These are phyloP conservation scores for Blera fallax DNA, from an alignment of 2,888 invertebrate species.

Conservation along the genomic window DNA sequence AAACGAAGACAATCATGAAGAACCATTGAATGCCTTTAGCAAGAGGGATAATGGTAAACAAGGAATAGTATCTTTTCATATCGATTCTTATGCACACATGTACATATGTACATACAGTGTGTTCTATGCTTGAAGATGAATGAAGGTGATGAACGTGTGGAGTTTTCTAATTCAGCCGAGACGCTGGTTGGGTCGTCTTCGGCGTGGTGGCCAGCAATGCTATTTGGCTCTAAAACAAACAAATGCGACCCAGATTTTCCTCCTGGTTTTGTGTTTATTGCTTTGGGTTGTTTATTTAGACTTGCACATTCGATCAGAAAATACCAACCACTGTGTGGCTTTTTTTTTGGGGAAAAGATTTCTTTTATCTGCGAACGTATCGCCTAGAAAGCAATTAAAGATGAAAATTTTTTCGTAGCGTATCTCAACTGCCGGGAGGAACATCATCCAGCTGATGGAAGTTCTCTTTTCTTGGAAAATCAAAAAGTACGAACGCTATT, in stretches of 20 bases:
- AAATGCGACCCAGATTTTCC: constrained; percentile 55
- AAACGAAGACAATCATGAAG: not conserved
- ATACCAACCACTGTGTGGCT: constrained; percentile 8
- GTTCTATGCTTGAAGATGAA: constrained; percentile 12
- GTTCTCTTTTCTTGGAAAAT: too few relatives aligned
- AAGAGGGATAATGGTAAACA: constrained; percentile 15
- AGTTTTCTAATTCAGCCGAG: constrained; percentile 12
- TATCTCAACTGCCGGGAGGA: not conserved
- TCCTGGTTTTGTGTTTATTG: constrained; percentile 52
- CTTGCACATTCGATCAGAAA: constrained; percentile 41
- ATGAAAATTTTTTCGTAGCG: not conserved
- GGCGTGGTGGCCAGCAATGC: not conserved
- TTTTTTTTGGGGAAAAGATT: not conserved
- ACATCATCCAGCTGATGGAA: not conserved
- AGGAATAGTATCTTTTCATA: constrained; percentile 13
- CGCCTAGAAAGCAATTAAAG: constrained; percentile 21
- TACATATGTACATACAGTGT: not conserved
- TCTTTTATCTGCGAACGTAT: not conserved
- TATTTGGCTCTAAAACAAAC: constrained; percentile 54
- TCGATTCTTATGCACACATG: not conserved
- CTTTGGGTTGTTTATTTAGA: constrained; percentile 58
- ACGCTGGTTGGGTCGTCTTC: not conserved
- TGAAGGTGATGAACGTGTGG: constrained; percentile 42
- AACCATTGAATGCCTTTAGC: constrained; percentile 11
- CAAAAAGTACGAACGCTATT: not conserved